Percentiles rank a stretch among this genome's conserved stretches.
Conservation (phyloP, 2,113 vertebrate species). For the Lagopus leucura region DNA sequence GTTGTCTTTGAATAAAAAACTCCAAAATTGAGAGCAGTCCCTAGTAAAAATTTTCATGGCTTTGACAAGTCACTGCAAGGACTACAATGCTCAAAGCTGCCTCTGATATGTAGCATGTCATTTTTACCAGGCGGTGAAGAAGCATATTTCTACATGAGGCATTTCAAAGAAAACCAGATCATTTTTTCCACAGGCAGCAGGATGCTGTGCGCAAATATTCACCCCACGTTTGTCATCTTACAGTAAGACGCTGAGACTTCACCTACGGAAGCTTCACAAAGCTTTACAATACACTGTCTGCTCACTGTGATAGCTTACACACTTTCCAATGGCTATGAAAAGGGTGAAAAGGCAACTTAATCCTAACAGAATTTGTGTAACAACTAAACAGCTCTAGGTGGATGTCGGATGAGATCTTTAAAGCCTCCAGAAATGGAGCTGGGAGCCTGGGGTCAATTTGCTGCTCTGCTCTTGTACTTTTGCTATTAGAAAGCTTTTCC, state of each 20-base stretch:
- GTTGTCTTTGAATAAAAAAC: neutral
- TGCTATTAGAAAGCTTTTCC: neutral
- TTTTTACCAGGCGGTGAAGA: neutral
- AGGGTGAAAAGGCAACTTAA: neutral
- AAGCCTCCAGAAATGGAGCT: neutral
- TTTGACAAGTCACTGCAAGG: neutral
- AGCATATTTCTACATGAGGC: neutral
- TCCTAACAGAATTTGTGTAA: neutral
- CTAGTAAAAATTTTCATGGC: neutral
- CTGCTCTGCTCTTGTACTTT: neutral
- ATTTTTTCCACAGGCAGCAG: neutral
- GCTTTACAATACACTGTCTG: neutral
- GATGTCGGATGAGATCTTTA: neutral
- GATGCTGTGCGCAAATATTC: neutral
- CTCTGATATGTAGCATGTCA: neutral
- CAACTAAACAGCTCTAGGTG: neutral
- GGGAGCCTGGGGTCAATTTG: neutral
- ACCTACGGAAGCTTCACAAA: neutral
- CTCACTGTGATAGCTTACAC: neutral
- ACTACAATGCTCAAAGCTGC: neutral
- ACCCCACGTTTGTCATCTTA: neutral
- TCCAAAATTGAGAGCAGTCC: neutral
- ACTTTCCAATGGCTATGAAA: neutral
- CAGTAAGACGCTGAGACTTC: neutral
- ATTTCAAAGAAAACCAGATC: constrained; percentile 26